phyloP scores from a whole-genome alignment of 2,888 invertebrate genomes.

The Epirrhoe alternata region DNA sequence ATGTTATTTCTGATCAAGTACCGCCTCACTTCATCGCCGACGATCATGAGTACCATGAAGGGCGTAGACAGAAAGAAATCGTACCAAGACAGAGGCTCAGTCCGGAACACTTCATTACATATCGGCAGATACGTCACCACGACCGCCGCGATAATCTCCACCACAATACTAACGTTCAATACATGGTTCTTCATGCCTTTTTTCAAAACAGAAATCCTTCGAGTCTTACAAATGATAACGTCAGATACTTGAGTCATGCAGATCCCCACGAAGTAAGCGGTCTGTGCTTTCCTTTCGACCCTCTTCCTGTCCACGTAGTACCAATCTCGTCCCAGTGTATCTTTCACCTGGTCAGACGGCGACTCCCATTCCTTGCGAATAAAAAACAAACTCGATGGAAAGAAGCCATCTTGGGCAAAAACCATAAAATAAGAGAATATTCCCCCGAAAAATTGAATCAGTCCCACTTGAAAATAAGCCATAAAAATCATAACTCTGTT shows the following conservation, averaged over 20 bases:
- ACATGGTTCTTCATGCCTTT: slow-evolving; percentile 91
- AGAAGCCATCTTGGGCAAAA: slow-evolving; percentile 92
- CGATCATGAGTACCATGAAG: slow-evolving; percentile 89
- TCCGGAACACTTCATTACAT: slow-evolving; percentile 88
- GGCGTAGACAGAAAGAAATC: slow-evolving; percentile 91
- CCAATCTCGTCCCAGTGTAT: slow-evolving; percentile 92
- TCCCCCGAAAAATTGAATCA: slow-evolving; percentile 93
- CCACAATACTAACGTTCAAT: slow-evolving; percentile 85
- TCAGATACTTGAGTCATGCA: slow-evolving; percentile 92
- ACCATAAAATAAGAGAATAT: slow-evolving; percentile 92
- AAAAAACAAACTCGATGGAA: slow-evolving; percentile 87
- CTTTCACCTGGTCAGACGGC: slow-evolving; percentile 85
- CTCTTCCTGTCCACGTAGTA: slow-evolving; percentile 87
- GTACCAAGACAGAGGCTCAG: slow-evolving; percentile 87
- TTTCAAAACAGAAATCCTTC: slow-evolving; percentile 89
- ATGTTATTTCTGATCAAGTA: slow-evolving; percentile 88
- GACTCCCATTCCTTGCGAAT: slow-evolving; percentile 90
- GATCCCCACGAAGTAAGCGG: slow-evolving; percentile 91
- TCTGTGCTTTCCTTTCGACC: slow-evolving; percentile 90
- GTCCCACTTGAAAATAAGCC: slow-evolving; percentile 94
- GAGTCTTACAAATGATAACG: slow-evolving; percentile 91
- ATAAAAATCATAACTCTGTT: slow-evolving; percentile 88
- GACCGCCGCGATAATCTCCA: slow-evolving; percentile 87
- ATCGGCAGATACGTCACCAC: slow-evolving; percentile 89
- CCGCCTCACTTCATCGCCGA: slow-evolving; percentile 90